phyloP scores from a whole-genome alignment of 2,113 vertebrate species.

The Zosterops lateralis region DNA sequence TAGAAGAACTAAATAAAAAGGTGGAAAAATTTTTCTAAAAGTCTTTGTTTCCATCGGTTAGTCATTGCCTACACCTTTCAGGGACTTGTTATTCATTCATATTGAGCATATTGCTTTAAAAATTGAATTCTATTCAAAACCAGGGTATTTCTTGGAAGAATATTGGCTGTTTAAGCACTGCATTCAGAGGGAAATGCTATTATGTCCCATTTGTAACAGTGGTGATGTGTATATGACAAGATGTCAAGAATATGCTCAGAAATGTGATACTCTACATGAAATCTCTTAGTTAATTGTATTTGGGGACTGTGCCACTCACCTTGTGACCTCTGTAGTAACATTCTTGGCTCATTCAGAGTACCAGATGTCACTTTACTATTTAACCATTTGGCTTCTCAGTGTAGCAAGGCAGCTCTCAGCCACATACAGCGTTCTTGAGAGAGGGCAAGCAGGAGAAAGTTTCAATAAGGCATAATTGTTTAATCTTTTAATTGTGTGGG shows the following conservation, averaged over 20 bases:
- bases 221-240: conserved; percentile 50
- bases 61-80: background rate
- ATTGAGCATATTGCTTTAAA: background rate
- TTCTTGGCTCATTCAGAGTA: background rate
- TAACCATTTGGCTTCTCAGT: conserved; percentile 24
- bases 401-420: background rate
- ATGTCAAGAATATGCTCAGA: conserved; percentile 43
- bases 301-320: background rate
- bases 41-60: background rate
- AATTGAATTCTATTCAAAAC: background rate
- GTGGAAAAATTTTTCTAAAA: background rate
- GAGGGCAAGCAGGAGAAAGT: background rate
- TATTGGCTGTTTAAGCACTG: background rate
- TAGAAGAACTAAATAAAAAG: background rate
- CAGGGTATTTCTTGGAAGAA: background rate
- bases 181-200: conserved; percentile 7
- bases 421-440: background rate
- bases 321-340: conserved; percentile 26
- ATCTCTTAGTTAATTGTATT: conserved; percentile 34
- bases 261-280: conserved; percentile 44
- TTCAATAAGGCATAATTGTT: background rate
- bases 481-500: background rate
- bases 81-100: background rate
- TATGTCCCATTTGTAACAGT: conserved; percentile 13
- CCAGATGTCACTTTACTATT: conserved; percentile 47